These are phyloP conservation scores for Platycheirus albimanus DNA, from an alignment of 2,888 invertebrate genomes.

Conservation along the genomic window DNA sequence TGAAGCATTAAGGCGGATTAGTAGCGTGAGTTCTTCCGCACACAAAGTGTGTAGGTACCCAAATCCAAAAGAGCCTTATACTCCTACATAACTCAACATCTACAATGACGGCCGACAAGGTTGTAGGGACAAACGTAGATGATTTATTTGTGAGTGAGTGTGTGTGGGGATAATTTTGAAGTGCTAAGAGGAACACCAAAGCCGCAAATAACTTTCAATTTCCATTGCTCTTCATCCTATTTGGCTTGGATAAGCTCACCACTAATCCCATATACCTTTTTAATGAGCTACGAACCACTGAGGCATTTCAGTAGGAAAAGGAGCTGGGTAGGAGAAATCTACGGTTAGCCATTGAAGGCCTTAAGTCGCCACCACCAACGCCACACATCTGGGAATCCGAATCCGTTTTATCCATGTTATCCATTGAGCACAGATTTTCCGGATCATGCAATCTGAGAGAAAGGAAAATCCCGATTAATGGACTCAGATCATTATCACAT, in stretches of 20 bases:
- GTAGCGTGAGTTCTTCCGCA: not conserved
- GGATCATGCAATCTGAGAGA: conserved; percentile 37
- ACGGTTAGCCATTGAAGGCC: conserved; percentile 9
- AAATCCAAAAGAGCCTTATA: too few relatives aligned
- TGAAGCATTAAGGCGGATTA: conserved; percentile 15
- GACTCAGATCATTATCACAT: conserved; percentile 47
- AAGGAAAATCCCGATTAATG: conserved; percentile 53
- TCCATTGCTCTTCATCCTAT: conserved; percentile 18
- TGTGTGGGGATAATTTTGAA: conserved; percentile 6
- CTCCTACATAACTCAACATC: not conserved
- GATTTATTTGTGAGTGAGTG: not conserved
- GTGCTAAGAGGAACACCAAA: conserved; percentile 28
- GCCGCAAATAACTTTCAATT: conserved; percentile 35
- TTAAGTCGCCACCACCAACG: not conserved
- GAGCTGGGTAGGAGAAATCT: not conserved
- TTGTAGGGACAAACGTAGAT: not conserved
- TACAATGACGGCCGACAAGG: not conserved
- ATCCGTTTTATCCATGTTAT: conserved; percentile 39
- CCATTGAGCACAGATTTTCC: conserved; percentile 54
- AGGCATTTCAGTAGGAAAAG: conserved; percentile 15
- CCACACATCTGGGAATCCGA: conserved; percentile 11
- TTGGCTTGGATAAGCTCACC: conserved; percentile 30
- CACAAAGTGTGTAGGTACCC: not conserved
- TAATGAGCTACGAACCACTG: conserved; percentile 32
- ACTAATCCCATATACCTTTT: conserved; percentile 35